Conservation (phyloP, 2,888 invertebrate genomes). For the Conomelus anceps region DNA sequence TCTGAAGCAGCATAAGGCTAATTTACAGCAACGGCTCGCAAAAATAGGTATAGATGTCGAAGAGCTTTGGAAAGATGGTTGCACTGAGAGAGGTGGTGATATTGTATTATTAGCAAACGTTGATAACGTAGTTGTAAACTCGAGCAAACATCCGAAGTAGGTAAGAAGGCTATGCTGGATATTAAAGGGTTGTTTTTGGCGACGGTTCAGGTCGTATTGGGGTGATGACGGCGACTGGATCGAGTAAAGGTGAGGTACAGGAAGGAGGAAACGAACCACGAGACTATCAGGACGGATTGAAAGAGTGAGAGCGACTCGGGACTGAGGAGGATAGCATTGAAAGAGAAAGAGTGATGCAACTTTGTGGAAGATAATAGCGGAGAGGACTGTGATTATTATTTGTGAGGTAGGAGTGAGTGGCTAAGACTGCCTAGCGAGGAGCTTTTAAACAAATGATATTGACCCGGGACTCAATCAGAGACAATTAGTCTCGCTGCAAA, state of each 20-base stretch:
- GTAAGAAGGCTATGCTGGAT: background rate
- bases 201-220: background rate
- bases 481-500: background rate
- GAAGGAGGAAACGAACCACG: background rate
- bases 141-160: background rate
- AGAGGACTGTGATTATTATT: background rate
- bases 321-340: background rate
- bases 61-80: background rate
- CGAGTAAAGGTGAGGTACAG: background rate
- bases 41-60: background rate
- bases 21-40: background rate
- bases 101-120: background rate
- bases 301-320: background rate
- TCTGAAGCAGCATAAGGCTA: background rate
- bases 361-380: background rate
- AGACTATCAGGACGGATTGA: background rate
- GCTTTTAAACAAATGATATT: constrained; percentile 14
- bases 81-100: background rate
- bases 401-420: background rate
- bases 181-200: background rate
- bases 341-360: background rate
- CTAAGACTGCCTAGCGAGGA: background rate
- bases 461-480: constrained; percentile 12
- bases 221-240: background rate
- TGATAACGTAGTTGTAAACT: background rate